Base-by-base conservation (phyloP, 92 coral and sea anemone species). In the Zoanthus solanderi region DNA sequence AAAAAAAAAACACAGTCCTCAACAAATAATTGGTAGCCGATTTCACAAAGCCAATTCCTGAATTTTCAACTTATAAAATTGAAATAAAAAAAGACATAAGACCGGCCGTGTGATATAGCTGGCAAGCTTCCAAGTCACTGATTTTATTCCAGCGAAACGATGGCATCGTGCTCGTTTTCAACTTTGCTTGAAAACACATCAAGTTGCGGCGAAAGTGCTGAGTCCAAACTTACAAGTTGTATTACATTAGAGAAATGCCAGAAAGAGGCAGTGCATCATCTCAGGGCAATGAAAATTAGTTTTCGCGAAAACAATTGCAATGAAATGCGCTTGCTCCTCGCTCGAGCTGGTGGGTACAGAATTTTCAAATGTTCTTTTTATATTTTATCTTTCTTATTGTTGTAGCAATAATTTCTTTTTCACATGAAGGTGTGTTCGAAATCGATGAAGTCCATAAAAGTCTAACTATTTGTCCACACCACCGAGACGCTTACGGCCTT, bases 381-480 rank as follows among this genome's bases (percentile, higher is more conserved):
- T 63, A 16, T n/a, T n/a, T 63, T 9, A 63, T 63, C 31, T 7
- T 63, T 63, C 30, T 23, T 17, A 28, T 63, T 16, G n/a, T 63
- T 9, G 69, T 63, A 63, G 69, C 10, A 63, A 63, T 16, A 23
- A 63, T 63, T 63, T 63, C 17, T 18, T 50, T 63, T 63, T 63
- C 78, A 44, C n/a, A 16, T 73, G 30, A 73, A 73, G 78, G 56
- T 73, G 52, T 73, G 52, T 73, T 73, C 31, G 56, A 45, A 73
- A 73, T 73, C 14, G 31, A 44, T 6, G 78, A 45, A 18, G 3
- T 53, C 48, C 48, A 48, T 28, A 73, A 9, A 18, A 73, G 75
- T 7, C 72, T 82, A 48, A 61, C 86, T 29, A 81, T 82, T 45
- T 82, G 86, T 65, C 86, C 86, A 45, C 61, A 28, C n/a, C 76